Conservation (phyloP, 2,113 vertebrate genomes). For the Hylia prasina region DNA sequence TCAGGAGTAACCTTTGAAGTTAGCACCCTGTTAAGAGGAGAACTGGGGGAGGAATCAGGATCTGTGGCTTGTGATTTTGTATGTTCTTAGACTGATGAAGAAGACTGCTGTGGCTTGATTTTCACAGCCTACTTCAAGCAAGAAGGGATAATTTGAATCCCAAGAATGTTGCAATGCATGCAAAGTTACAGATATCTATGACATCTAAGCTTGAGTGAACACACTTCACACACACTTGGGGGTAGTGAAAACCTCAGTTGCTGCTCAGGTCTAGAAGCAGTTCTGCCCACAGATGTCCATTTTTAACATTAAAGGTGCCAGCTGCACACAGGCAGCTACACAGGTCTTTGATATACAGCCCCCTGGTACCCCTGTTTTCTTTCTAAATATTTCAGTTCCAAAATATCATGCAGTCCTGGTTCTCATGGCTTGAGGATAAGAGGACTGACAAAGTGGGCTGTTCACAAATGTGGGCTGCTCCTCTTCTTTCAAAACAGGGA, state of each 20-base stretch:
- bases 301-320: neutral
- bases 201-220: neutral
- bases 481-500: neutral
- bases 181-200: neutral
- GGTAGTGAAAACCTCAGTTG: neutral
- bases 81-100: neutral
- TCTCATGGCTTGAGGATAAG: neutral
- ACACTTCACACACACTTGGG: neutral
- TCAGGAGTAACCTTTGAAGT: constrained; percentile 19
- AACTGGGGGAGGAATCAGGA: neutral
- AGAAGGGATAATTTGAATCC: neutral
- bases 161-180: neutral
- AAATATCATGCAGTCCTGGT: neutral
- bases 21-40: neutral
- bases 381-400: neutral
- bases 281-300: neutral
- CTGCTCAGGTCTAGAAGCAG: neutral
- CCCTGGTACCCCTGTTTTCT: neutral
- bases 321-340: neutral
- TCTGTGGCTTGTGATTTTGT: neutral
- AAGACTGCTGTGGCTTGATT: neutral
- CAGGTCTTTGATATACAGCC: neutral
- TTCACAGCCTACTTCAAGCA: neutral
- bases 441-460: neutral
- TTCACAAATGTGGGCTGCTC: neutral